Conservation (phyloP, 2,113 vertebrate species). For the Chaetodon trifascialis region DNA sequence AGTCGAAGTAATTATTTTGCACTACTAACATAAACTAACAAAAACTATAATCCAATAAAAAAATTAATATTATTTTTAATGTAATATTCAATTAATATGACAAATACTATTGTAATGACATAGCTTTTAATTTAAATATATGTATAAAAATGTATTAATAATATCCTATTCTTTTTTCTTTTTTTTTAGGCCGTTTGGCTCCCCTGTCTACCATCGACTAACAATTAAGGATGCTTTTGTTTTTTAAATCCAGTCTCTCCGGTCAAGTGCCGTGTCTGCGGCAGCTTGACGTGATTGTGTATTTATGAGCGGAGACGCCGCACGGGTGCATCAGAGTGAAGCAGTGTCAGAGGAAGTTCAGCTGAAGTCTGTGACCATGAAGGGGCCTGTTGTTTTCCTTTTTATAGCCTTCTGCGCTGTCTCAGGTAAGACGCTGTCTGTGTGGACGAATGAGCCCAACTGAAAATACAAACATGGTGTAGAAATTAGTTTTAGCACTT, state of each 20-base stretch:
- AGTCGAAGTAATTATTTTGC: no score
- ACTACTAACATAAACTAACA: no score
- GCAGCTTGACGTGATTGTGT: neutral
- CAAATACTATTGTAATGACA: no score
- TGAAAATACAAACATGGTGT: neutral
- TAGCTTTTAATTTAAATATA: no score
- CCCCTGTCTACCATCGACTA: no score
- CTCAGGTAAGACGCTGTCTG: conserved; percentile 25
- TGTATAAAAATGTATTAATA: no score
- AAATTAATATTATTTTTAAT: no score
- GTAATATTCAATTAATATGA: no score
- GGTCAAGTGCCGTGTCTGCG: accelerated
- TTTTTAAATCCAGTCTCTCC: accelerated
- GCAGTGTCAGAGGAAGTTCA: neutral
- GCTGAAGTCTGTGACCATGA: conserved; percentile 40
- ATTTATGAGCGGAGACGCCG: neutral
- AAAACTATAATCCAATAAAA: no score
- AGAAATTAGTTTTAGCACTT: neutral
- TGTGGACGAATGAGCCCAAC: neutral
- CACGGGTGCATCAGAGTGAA: neutral
- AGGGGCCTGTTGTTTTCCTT: neutral
- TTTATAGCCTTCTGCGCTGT: neutral
- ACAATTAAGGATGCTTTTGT: neutral
- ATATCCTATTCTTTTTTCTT: no score
- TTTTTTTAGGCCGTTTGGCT: no score